phyloP scores from a whole-genome alignment of 2,113 vertebrate species.

The Takifugu flavidus region DNA sequence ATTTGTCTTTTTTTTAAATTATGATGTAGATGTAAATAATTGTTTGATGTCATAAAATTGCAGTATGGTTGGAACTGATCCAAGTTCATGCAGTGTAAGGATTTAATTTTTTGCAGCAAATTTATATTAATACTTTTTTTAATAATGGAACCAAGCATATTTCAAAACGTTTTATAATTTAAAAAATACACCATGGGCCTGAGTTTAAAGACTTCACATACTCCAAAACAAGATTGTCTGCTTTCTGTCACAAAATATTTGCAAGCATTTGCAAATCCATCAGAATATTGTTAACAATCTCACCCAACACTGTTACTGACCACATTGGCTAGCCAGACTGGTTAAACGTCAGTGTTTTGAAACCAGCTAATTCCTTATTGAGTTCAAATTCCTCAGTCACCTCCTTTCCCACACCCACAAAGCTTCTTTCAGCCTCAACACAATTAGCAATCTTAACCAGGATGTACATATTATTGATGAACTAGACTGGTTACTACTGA shows the following conservation, averaged over 20 bases:
- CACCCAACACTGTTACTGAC: slow-evolving; percentile 8
- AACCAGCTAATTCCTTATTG: slow-evolving; percentile 36
- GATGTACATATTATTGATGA: slow-evolving; percentile 37
- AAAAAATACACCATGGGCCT: no score
- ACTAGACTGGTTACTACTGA: slow-evolving; percentile 8
- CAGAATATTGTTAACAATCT: slow-evolving; percentile 1
- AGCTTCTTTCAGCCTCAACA: slow-evolving; percentile 40
- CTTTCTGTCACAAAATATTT: slow-evolving; percentile 20
- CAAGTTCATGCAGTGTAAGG: no score
- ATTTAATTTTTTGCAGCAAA: not conserved
- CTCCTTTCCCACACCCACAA: slow-evolving; percentile 45
- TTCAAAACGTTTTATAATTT: not conserved
- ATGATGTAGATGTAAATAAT: no score
- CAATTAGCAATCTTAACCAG: slow-evolving; percentile 25
- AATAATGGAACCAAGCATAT: not conserved
- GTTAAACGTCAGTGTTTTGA: slow-evolving; percentile 32
- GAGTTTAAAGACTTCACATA: slow-evolving; percentile 7
- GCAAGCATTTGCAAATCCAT: slow-evolving; percentile 14
- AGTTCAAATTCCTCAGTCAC: slow-evolving; percentile 54
- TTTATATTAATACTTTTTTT: no score
- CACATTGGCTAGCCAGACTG: slow-evolving; percentile 10
- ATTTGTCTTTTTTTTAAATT: no score
- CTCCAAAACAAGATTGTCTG: slow-evolving; percentile 24
- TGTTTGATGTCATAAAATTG: no score
- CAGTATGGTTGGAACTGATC: no score